Conservation (phyloP, 1,140 invertebrate genomes). For the Nebria ingens region DNA sequence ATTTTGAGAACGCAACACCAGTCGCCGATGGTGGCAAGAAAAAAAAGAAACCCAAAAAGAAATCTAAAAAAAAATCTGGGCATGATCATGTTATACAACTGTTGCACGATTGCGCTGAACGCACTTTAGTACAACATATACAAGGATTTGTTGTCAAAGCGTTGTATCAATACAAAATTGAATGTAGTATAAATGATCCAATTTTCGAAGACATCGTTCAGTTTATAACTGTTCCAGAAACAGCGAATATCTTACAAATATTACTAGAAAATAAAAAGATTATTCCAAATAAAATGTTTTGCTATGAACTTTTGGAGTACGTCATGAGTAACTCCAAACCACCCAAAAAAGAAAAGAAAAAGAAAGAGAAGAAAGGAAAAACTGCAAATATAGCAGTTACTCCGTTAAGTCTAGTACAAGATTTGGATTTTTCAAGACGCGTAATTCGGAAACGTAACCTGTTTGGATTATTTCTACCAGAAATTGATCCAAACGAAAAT, state of each 20-base stretch:
- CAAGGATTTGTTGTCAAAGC: conserved; percentile 16
- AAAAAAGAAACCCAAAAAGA: conserved; percentile 15
- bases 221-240: conserved; percentile 18
- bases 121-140: conserved; percentile 18
- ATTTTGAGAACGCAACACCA: conserved; percentile 16
- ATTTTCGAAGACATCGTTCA: conserved; percentile 15
- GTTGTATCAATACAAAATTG: conserved; percentile 17
- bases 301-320: background rate
- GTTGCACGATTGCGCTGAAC: conserved; percentile 12
- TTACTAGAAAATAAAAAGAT: conserved; percentile 18
- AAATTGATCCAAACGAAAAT: conserved; percentile 13
- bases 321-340: too few relatives aligned
- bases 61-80: conserved; percentile 13
- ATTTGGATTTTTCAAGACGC: too few relatives aligned
- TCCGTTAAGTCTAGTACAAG: too few relatives aligned
- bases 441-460: too few relatives aligned
- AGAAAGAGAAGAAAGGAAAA: background rate
- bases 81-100: conserved; percentile 15
- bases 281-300: background rate
- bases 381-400: background rate
- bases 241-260: conserved; percentile 15
- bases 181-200: conserved; percentile 15
- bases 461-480: conserved; percentile 7
- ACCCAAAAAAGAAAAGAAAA: background rate
- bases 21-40: conserved; percentile 3